Percentiles rank a stretch among this genome's conserved stretches.
These are phyloP conservation scores for Tachystola acroxantha DNA, from an alignment of 2,888 invertebrate species.

Conservation along the genomic window DNA sequence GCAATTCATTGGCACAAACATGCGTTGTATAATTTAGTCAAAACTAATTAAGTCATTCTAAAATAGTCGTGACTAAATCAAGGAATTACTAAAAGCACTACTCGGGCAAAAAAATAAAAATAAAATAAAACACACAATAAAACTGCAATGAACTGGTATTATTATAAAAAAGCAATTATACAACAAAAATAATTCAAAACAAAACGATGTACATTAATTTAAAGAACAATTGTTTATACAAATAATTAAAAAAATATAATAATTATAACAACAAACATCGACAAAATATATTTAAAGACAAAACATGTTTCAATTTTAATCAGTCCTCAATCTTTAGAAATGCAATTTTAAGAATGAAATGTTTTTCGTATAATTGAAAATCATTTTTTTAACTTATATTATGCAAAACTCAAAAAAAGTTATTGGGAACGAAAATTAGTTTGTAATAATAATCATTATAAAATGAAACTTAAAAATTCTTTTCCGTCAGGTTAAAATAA, in stretches of 20 bases:
- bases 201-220: conserved; percentile 88
- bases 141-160: conserved; percentile 86
- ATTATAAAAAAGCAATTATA: conserved; percentile 86
- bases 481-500: conserved; percentile 44
- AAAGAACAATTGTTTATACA: conserved; percentile 86
- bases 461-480: conserved; percentile 55
- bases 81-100: conserved; percentile 49
- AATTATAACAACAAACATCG: conserved; percentile 80
- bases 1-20: conserved; percentile 65
- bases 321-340: conserved; percentile 74
- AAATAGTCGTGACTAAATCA: conserved; percentile 38
- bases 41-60: conserved; percentile 39
- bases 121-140: conserved; percentile 81
- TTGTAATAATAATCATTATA: conserved; percentile 38
- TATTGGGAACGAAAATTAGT: conserved; percentile 29
- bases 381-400: conserved; percentile 62
- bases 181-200: conserved; percentile 86
- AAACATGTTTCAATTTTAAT: conserved; percentile 75
- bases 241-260: conserved; percentile 82
- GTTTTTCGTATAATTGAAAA: conserved; percentile 48
- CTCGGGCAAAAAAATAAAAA: conserved; percentile 57
- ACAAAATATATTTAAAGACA: conserved; percentile 78
- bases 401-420: conserved; percentile 59
- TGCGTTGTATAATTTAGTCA: conserved; percentile 31
- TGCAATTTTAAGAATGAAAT: conserved; percentile 75